Evolutionary conservation across 2,113 vertebrate genomes (phyloP).

Genomic region (Tychaedon coryphoeus): DNA sequence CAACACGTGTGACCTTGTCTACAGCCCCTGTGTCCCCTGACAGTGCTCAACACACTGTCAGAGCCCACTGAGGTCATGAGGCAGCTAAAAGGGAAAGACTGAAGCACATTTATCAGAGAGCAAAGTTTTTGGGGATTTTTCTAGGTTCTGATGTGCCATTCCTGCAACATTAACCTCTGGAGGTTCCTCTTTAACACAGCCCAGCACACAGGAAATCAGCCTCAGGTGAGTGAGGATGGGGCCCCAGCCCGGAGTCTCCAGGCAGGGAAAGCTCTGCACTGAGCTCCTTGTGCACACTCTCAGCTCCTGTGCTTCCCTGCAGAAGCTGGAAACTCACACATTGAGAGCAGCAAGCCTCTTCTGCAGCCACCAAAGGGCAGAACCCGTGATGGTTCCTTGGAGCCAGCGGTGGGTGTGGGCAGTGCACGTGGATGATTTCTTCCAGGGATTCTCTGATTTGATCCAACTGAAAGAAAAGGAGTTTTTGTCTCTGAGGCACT

Average conservation of each 20-base stretch:
- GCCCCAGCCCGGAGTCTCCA: rapidly evolving
- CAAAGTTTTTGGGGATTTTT: background rate
- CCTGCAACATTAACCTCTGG: background rate
- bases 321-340: constrained; percentile 71
- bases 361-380: constrained; percentile 60
- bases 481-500: background rate
- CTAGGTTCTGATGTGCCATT: background rate
- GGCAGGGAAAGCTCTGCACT: background rate
- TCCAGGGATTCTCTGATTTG: constrained; percentile 68
- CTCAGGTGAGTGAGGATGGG: background rate
- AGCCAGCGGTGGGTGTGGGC: constrained; percentile 78
- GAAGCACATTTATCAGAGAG: background rate
- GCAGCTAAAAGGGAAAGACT: background rate
- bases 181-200: background rate
- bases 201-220: background rate
- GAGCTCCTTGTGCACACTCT: rapidly evolving
- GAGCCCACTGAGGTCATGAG: background rate
- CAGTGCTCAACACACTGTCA: background rate
- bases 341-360: constrained; percentile 65
- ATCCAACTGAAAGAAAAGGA: constrained; percentile 73
- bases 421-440: constrained; percentile 54
- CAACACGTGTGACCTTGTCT: background rate
- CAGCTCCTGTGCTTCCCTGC: background rate
- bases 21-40: background rate
- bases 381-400: constrained; percentile 56